These are phyloP conservation scores for Podarcis cretensis DNA, from an alignment of 2,113 vertebrate species.

Conservation along the genomic window DNA sequence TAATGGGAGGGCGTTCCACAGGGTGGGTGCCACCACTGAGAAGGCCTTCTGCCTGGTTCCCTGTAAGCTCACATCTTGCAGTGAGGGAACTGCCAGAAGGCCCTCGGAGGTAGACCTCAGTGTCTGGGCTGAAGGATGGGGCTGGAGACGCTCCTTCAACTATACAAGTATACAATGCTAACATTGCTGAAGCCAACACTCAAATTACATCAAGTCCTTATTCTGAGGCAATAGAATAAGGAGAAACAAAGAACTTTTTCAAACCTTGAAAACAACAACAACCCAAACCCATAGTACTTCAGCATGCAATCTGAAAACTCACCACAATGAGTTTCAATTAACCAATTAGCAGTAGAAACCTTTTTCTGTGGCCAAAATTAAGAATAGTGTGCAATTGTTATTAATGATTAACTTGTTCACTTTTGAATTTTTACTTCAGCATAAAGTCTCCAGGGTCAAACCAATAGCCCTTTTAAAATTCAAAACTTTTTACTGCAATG, in stretches of 20 bases:
- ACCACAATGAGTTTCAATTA: not conserved
- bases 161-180: no score
- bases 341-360: not conserved
- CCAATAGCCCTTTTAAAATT: not conserved
- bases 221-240: no score
- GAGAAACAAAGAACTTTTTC: not conserved
- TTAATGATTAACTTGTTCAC: not conserved
- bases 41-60: no score
- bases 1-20: no score
- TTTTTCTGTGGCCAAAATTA: not conserved
- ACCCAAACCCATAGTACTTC: not conserved
- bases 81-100: no score
- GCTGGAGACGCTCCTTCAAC: no score
- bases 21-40: no score
- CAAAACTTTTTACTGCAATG: not conserved
- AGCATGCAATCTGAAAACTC: not conserved
- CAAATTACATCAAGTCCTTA: no score
- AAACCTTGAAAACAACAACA: not conserved
- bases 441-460: not conserved
- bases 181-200: no score
- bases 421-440: not conserved
- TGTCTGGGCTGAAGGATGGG: no score
- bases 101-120: no score
- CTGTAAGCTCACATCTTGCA: rapidly evolving
- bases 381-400: not conserved